Base-by-base conservation (phyloP, 2,113 vertebrate species). In the Gavialis gangeticus region DNA sequence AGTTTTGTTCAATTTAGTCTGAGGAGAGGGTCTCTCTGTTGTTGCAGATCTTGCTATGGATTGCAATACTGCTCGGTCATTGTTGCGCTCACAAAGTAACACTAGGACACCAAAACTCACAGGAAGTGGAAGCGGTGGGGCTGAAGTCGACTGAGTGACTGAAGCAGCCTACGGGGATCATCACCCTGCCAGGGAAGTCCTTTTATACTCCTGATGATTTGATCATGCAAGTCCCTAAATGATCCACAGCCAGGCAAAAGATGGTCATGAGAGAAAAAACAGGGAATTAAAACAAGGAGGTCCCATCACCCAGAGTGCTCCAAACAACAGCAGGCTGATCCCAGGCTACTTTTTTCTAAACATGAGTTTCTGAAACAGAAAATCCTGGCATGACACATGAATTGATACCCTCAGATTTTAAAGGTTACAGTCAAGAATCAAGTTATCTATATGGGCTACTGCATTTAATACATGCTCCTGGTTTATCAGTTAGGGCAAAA, bases 191-290 rank as follows among this genome's bases (percentile, higher is more conserved):
- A 98, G 89, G 98, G 99, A 96, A 99, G 98, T 98, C 99, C 99
- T 98, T 99, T 99, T 98, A 99, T 99, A 97, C 98, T 99, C 97
- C 97, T 98, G 98, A 99, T 99, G 98, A 99, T 99, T 98, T 99
- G 99, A 89, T 98, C 99, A 98, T 99, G 99, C 98, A 99, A 99
- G 93, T 99, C 99, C 96, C 99, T 99, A 98, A 98, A 97, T 81
- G 89, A 90, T 92, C 63, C 95, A 96, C 81, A 94, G 92, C 91
- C 92, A 93, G 92, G 91, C 57, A 93, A 82, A 75, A 89, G 83
- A 85, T 81, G 55, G 80, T 89, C 78, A 28, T 66, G 94, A 97
- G 80, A 94, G 92, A 91, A 62, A 92, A 89, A 91, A 90, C 77
- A 95, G 46, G 6, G 62, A 90, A 91, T 96, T 96, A 94, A 95